Conservation (phyloP, 2,888 invertebrate genomes). For the Drosophila paucipuncta region DNA sequence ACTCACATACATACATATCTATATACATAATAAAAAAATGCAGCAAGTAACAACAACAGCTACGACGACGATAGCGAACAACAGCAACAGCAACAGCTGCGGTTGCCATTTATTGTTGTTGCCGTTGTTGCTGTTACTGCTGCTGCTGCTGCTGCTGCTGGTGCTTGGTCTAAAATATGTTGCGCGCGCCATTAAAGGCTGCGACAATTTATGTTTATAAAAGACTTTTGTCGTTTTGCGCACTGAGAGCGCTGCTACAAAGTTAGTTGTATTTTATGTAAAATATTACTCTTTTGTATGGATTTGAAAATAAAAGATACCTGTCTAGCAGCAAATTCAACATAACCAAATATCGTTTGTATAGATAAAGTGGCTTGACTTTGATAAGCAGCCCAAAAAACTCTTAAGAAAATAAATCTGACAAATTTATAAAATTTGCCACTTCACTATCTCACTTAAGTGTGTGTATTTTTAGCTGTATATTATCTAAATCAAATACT, state of each 20-base stretch:
- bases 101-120: slow-evolving; percentile 61
- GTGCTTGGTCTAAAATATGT: slow-evolving; percentile 61
- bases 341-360: not conserved
- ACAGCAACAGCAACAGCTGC: slow-evolving; percentile 67
- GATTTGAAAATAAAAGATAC: not conserved
- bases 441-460: not conserved
- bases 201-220: slow-evolving; percentile 73
- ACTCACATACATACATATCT: not conserved
- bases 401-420: not conserved
- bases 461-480: not conserved
- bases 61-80: slow-evolving; percentile 33
- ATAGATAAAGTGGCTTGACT: not conserved
- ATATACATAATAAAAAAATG: slow-evolving; percentile 37
- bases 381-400: not conserved
- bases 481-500: not conserved
- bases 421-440: not conserved
- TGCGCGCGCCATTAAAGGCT: slow-evolving; percentile 73
- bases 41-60: slow-evolving; percentile 46
- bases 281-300: slow-evolving; percentile 11
- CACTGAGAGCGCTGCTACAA: slow-evolving; percentile 12
- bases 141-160: slow-evolving; percentile 46
- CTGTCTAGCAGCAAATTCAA: not conserved
- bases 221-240: slow-evolving; percentile 56
- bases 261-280: slow-evolving; percentile 27
- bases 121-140: slow-evolving; percentile 23